Conservation (phyloP, 1,140 invertebrate genomes). For the Saccostrea cuccullata region DNA sequence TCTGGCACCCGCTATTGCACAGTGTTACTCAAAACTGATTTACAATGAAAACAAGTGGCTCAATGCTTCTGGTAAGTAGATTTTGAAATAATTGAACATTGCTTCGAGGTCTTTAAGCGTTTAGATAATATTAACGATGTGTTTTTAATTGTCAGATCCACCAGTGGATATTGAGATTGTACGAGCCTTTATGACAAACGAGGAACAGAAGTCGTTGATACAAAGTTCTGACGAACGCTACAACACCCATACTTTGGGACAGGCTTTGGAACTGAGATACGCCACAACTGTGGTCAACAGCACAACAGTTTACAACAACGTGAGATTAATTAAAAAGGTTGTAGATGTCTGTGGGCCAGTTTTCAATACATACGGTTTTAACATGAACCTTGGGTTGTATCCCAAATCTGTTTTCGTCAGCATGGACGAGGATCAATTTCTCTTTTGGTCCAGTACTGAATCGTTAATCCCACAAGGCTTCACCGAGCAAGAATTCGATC, state of each 20-base stretch:
- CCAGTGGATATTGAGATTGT: conserved; percentile 43
- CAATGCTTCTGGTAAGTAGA: background rate
- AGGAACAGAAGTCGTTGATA: conserved; percentile 54
- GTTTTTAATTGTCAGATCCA: background rate
- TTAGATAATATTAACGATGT: background rate
- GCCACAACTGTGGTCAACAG: conserved; percentile 31
- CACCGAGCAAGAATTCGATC: conserved; percentile 21
- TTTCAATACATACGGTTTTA: conserved; percentile 50
- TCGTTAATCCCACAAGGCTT: conserved; percentile 44
- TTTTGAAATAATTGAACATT: background rate
- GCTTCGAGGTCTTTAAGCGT: background rate
- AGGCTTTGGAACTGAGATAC: conserved; percentile 57
- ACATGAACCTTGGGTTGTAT: conserved; percentile 61
- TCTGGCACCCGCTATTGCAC: conserved; percentile 50
- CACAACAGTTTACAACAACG: conserved; percentile 42
- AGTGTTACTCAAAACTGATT: conserved; percentile 57
- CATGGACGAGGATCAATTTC: conserved; percentile 52
- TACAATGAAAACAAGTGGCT: conserved; percentile 56
- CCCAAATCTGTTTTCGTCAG: conserved; percentile 59
- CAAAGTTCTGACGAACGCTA: conserved; percentile 57
- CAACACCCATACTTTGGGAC: conserved; percentile 56
- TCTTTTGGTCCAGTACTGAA: conserved; percentile 55
- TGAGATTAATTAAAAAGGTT: conserved; percentile 47
- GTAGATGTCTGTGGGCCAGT: conserved; percentile 59
- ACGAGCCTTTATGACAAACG: conserved; percentile 57